Evolutionary conservation across 2,888 invertebrate species (phyloP), one percentile per base, ranked within the genome.

Genomic region (Bembecia ichneumoniformis): DNA sequence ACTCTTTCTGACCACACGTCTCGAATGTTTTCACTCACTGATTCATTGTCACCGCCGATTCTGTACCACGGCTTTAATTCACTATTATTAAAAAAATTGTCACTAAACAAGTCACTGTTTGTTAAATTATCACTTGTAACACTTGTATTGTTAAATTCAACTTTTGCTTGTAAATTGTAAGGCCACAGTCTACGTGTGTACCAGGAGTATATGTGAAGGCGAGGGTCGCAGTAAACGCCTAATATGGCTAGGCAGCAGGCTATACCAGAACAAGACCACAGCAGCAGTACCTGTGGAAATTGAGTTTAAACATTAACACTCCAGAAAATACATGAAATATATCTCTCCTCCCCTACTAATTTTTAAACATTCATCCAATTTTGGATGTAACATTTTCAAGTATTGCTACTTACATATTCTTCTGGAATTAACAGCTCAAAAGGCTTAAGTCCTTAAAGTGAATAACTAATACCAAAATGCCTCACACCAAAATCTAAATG

Each of bases 251-350:
- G 64, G 48, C 84, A 82, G 57, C 77, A 78, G 0, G 84, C 83
- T 45, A 87, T 84, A 9, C 87, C 87, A 0, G 81, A 75, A 49
- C 86, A 86, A 0, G 86, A 87, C 68, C 78, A 81, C 1, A 87
- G 69, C 0, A 87, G 63, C 49, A 87, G 64, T 62, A 79, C 77
- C 86, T 87, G 74, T 1, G 74, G n/a, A 40, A 40, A 13, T 13
- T 28, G 5, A 28, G 9, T 28, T 5, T 9, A 28, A 9, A 3
- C 7, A 28, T 28, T 28, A 28, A n/a, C n/a, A n/a, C n/a, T n/a
- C n/a, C n/a, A n/a, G n/a, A n/a, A n/a, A n/a, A n/a, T n/a, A n/a
- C n/a, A n/a, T n/a, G n/a, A n/a, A n/a, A n/a, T n/a, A n/a, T n/a
- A n/a, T n/a, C n/a, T n/a, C n/a, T n/a, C n/a, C n/a, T n/a, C n/a